Percentiles rank a stretch among this genome's conserved stretches.
phyloP scores from a whole-genome alignment of 2,113 vertebrate genomes.

The Rhombomys opimus region DNA sequence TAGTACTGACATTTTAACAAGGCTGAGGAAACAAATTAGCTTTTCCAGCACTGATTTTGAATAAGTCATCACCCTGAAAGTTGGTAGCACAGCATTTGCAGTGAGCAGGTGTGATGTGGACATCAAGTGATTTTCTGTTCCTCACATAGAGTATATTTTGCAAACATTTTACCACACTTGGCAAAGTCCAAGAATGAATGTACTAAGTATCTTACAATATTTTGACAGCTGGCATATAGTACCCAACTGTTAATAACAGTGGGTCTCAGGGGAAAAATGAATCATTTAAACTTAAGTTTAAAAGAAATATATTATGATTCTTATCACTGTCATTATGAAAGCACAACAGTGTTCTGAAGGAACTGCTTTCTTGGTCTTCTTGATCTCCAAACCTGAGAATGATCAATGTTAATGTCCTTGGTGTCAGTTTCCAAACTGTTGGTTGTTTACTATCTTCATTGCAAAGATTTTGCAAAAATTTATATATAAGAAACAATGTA shows the following conservation, averaged over 20 bases:
- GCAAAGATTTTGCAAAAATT: not conserved
- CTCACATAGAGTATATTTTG: slow-evolving; percentile 57
- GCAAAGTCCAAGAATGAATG: slow-evolving; percentile 55
- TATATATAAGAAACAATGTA: not conserved
- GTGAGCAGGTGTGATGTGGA: slow-evolving; percentile 60
- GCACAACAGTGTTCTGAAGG: not conserved
- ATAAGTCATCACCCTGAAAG: slow-evolving; percentile 9
- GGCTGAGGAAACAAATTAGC: not conserved
- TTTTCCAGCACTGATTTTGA: slow-evolving; percentile 17
- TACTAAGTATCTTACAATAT: slow-evolving; percentile 67
- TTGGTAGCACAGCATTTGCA: slow-evolving; percentile 59
- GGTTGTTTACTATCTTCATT: not conserved
- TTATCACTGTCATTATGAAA: not conserved
- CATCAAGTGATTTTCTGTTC: slow-evolving; percentile 53
- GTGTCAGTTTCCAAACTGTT: not conserved
- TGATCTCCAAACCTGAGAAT: not conserved
- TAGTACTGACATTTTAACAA: slow-evolving; percentile 14
- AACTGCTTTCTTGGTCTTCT: not conserved
- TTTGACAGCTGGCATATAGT: slow-evolving; percentile 76
- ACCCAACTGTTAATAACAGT: slow-evolving; percentile 71
- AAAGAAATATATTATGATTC: not conserved
- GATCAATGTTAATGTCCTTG: not conserved
- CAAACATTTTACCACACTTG: slow-evolving; percentile 71
- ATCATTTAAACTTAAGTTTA: slow-evolving; percentile 63
- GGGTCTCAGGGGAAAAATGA: slow-evolving; percentile 43